Conservation (phyloP, 2,888 invertebrate genomes). For the Acanthosoma haemorrhoidale region DNA sequence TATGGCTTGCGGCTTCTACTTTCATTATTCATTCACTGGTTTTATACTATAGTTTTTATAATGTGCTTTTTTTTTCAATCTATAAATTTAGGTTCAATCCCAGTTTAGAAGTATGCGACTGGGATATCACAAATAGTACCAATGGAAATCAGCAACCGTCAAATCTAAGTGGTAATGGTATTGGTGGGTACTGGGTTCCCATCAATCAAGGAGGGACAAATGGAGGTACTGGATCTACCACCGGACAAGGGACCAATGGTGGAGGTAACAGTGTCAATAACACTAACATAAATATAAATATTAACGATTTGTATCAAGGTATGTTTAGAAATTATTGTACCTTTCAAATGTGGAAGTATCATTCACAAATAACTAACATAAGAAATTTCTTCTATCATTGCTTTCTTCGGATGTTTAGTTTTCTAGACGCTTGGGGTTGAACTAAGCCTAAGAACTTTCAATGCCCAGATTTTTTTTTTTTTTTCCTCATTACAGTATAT, state of each 20-base stretch:
- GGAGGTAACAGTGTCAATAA: not conserved
- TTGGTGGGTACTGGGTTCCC: not conserved
- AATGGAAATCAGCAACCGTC: not conserved
- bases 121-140: not conserved
- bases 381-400: too few relatives aligned
- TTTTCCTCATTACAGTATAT: too few relatives aligned
- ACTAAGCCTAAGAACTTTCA: too few relatives aligned
- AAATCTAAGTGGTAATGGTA: not conserved
- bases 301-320: not conserved
- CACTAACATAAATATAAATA: not conserved
- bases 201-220: not conserved
- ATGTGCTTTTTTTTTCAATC: not conserved
- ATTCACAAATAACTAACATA: too few relatives aligned
- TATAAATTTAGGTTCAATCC: slow-evolving; percentile 5
- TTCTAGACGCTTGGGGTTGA: too few relatives aligned
- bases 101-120: slow-evolving; percentile 18
- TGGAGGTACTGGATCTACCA: not conserved
- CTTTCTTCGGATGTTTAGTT: too few relatives aligned
- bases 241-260: not conserved
- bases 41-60: not conserved
- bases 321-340: too few relatives aligned
- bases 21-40: too few relatives aligned
- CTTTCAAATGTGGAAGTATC: too few relatives aligned
- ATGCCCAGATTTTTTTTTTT: too few relatives aligned
- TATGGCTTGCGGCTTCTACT: too few relatives aligned